phyloP scores from a whole-genome alignment of 2,888 invertebrate genomes.

The Drosophila melanosoma region DNA sequence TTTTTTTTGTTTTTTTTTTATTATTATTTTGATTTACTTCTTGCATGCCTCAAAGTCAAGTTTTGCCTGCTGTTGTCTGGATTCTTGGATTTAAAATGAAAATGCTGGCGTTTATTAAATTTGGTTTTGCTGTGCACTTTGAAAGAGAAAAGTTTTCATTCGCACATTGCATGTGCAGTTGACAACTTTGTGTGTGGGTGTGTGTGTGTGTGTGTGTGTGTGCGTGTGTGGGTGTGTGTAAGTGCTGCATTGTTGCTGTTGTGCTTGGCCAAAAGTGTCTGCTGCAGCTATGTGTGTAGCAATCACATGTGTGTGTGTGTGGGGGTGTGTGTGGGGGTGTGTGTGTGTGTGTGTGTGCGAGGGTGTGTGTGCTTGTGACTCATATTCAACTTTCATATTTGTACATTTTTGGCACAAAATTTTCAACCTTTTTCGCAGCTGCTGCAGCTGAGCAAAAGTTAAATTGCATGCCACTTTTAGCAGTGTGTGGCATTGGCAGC shows the following conservation, averaged over 20 bases:
- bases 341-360: not conserved
- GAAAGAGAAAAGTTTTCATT: slow-evolving; percentile 58
- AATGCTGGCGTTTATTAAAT: slow-evolving; percentile 76
- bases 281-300: slow-evolving; percentile 25
- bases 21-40: slow-evolving; percentile 30
- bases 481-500: slow-evolving; percentile 14
- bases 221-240: slow-evolving; percentile 7
- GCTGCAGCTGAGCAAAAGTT: slow-evolving; percentile 52
- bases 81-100: slow-evolving; percentile 69
- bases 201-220: slow-evolving; percentile 6
- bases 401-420: slow-evolving; percentile 42
- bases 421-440: slow-evolving; percentile 49
- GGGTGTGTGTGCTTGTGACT: not conserved
- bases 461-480: slow-evolving; percentile 54
- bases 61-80: slow-evolving; percentile 30
- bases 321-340: not conserved
- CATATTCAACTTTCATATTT: slow-evolving; percentile 55
- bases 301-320: not conserved
- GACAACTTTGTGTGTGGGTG: slow-evolving; percentile 70
- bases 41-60: slow-evolving; percentile 68
- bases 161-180: slow-evolving; percentile 73
- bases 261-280: slow-evolving; percentile 62
- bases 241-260: slow-evolving; percentile 29
- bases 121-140: slow-evolving; percentile 59
- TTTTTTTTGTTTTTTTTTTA: no score